Base-by-base conservation (phyloP, 2,113 vertebrate species). In the Oxyura jamaicensis region DNA sequence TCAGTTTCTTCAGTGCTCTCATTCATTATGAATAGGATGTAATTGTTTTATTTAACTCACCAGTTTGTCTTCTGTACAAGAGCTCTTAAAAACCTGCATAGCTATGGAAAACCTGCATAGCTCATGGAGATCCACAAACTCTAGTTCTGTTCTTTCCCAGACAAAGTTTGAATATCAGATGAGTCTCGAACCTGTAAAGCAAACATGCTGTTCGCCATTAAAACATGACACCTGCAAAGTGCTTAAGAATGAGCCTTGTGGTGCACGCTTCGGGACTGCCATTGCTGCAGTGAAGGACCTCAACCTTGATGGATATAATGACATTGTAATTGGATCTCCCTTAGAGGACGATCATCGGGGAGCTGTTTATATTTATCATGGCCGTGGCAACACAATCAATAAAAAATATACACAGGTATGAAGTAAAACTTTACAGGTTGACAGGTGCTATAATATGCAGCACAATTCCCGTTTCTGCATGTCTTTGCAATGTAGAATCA, bases 281-380 rank as follows among this genome's bases (percentile, higher is more conserved):
- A 99, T 99, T n/a, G 99, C 99, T 22, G 98, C 99, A 0, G 98
- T 99, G 26, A 98, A 97, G 11, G 99, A 99, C 83, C 98, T 99
- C 90, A 99, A 99, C 96, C 98, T 99, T 33, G 99, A 99, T 13
- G 98, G 98, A 4, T 98, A 98, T 52, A 99, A 98, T 53, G 99
- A 99, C 74, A 94, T 99, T 25, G 99, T 99, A 39, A 99, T 99
- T 35, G 99, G 99, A 2, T 98, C 99, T 4, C 99, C 99, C 2
- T 95, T 99, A 39, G 99, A 99, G 88, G 98, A 99, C 39, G 99
- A 99, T 93, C 99, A 99, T 67, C 96, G 97, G 4, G 99, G 99
- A 42, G 99, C 99, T 7, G 99, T 99, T 39, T 99, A 99, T 95
- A 97, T 99, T 93, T 99, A 99, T 87, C 99, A 99, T 1, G 99